A percentile compares a stretch with the other conserved stretches of the same genome.
Conservation (phyloP, 2,113 vertebrate species). For the Geococcyx californianus region DNA sequence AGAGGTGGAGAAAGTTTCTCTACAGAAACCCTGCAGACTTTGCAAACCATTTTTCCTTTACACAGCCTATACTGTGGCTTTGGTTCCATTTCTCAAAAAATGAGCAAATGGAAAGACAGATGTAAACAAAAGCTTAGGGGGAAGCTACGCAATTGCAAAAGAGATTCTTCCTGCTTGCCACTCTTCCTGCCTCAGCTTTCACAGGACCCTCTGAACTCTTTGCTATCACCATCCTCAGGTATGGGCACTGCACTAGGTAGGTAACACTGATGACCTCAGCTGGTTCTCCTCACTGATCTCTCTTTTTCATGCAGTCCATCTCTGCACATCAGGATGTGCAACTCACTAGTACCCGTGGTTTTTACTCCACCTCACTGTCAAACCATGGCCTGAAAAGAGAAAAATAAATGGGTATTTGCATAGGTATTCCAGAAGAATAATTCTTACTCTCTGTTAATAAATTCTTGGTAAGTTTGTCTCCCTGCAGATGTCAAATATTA, state of each 20-base stretch:
- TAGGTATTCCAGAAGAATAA: neutral
- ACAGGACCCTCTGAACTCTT: neutral
- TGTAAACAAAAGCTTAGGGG: neutral
- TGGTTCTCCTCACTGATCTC: neutral
- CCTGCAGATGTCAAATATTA: constrained; percentile 22
- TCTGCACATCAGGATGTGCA: neutral
- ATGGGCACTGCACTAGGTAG: neutral
- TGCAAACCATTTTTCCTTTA: neutral
- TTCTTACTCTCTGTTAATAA: neutral
- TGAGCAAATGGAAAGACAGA: no score
- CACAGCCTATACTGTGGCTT: neutral
- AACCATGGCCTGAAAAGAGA: neutral
- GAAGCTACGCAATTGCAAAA: neutral
- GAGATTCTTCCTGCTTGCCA: neutral
- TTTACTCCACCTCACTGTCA: neutral
- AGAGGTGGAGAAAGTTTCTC: neutral
- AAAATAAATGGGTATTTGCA: neutral
- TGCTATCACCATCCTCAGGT: neutral
- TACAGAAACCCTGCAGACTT: neutral
- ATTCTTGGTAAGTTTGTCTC: neutral
- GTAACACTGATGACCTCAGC: neutral
- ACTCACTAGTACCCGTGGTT: neutral
- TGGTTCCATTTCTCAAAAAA: neutral
- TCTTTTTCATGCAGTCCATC: neutral
- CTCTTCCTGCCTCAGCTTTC: neutral